Evolutionary conservation across 2,888 invertebrate species (phyloP).

Genomic region (Drosophila birchii): DNA sequence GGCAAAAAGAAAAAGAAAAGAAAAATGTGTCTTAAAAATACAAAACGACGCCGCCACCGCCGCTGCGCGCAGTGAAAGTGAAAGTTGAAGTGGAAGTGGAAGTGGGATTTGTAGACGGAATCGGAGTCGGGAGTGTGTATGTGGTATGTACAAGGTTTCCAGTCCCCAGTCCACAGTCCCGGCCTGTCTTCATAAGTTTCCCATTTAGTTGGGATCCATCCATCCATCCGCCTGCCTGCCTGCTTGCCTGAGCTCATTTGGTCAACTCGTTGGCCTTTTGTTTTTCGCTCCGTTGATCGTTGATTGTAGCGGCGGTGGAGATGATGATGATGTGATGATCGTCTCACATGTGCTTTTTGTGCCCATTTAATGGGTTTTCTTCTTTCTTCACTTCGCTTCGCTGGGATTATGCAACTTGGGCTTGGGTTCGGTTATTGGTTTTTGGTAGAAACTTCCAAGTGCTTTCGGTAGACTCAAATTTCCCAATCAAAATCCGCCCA

Average conservation of each 20-base stretch:
- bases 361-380: constrained; percentile 42
- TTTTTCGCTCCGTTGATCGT: constrained; percentile 33
- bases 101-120: constrained; percentile 19
- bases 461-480: constrained; percentile 32
- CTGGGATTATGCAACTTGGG: constrained; percentile 63
- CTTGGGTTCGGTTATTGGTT: constrained; percentile 4
- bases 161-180: constrained; percentile 45
- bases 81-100: constrained; percentile 61
- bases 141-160: constrained; percentile 61
- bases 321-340: constrained; percentile 30
- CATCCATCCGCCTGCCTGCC: not conserved
- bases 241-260: constrained; percentile 36
- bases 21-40: constrained; percentile 41
- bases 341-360: constrained; percentile 32
- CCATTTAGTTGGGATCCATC: constrained; percentile 43
- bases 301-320: not conserved
- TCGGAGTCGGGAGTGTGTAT: constrained; percentile 20
- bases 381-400: constrained; percentile 26
- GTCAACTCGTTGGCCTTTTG: constrained; percentile 48
- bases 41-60: constrained; percentile 45
- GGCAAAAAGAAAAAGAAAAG: constrained; percentile 69
- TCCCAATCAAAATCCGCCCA: constrained; percentile 38
- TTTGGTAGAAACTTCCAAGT: constrained; percentile 34
- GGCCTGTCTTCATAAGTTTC: constrained; percentile 51
- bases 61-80: constrained; percentile 74